A percentile compares a stretch with the other conserved stretches of the same genome.
These are phyloP conservation scores for Tyria jacobaeae DNA, from an alignment of 2,888 invertebrate genomes.

Conservation along the genomic window DNA sequence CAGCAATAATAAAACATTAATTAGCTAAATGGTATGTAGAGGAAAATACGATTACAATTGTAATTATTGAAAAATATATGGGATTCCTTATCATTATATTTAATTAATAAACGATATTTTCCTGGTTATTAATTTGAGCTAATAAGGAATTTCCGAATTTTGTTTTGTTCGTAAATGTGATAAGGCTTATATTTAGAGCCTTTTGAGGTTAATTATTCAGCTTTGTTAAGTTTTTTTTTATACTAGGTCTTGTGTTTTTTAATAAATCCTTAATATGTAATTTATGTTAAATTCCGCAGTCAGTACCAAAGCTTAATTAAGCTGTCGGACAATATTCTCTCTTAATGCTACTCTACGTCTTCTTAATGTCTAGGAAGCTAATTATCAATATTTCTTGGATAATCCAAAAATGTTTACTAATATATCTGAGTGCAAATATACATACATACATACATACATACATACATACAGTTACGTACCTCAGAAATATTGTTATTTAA, in stretches of 20 bases:
- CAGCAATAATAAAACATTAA: constrained; percentile 36
- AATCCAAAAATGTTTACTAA: no score
- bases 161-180: constrained; percentile 34
- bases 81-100: constrained; percentile 33
- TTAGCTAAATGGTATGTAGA: constrained; percentile 29
- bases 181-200: not conserved
- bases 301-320: no score
- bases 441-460: no score
- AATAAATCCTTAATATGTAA: no score
- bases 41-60: constrained; percentile 50
- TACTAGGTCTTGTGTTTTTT: not conserved
- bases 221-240: not conserved
- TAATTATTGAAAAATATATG: constrained; percentile 48
- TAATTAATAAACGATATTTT: constrained; percentile 48
- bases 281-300: no score
- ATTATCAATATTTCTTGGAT: no score
- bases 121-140: constrained; percentile 39
- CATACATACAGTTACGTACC: no score
- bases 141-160: constrained; percentile 47
- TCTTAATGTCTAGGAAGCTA: no score
- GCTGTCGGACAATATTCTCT: no score
- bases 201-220: not conserved
- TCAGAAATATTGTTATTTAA: no score
- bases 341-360: no score
- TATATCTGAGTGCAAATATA: no score